Evolutionary conservation across 2,888 invertebrate species (phyloP), one percentile per base, ranked within the genome.

Genomic region (Neocrepidodera transversa): DNA sequence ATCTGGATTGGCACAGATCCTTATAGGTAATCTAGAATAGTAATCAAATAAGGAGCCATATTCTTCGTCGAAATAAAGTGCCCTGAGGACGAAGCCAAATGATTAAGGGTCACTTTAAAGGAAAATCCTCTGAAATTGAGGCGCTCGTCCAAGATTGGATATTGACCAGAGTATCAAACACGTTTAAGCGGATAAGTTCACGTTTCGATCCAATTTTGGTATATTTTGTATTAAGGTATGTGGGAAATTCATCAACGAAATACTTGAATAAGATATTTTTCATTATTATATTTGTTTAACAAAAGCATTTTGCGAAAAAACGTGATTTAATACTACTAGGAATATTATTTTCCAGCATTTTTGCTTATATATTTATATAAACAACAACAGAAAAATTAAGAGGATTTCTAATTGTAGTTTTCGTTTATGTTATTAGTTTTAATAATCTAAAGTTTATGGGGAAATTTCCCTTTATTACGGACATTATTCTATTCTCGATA

Each of bases 111-210:
- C 74, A 72, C 70, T 73, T 73, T 73, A 73, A 73, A 71, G 70
- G 71, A 62, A 74, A 75, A 75, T 75, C 73, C 74, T 60, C 61
- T 16, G 71, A 70, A 75, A 75, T 74, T 74, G 74, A 70, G 72
- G 71, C 73, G 74, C 73, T 75, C 73, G 71, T 68, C 70, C 69
- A 69, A 74, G 74, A 74, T 74, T 75, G 74, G 76, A 75, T 74
- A 74, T 73, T 74, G 74, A 74, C 71, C 74, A 66, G 66, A 69
- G 70, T 72, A 73, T 72, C 72, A 68, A 68, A 68, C 68, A 68
- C 63, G 70, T 73, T 72, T 74, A 74, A 72, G 68, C 62, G 69
- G 71, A 70, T 72, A 65, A 64, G 65, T 68, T 65, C 66, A 65
- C 64, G 64, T 68, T 65, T 65, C 59, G 66, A 59, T 60, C 65